Conservation (phyloP, 2,888 invertebrate species). For the Abrostola tripartita region DNA sequence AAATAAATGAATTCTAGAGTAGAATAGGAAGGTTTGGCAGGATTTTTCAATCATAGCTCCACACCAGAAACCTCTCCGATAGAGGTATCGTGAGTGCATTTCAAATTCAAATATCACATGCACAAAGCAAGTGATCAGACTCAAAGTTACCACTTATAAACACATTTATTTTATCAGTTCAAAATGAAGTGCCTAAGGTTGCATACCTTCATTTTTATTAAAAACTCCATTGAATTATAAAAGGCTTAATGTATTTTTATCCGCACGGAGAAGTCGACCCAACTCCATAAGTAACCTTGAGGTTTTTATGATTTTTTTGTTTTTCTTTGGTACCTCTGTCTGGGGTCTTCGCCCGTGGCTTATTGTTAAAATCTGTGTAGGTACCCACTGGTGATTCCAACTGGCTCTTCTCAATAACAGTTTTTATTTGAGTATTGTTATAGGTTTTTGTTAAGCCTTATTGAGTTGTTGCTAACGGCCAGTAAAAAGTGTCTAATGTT, state of each 20-base stretch:
- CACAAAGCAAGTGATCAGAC: not conserved
- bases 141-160: not conserved
- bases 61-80: too few relatives aligned
- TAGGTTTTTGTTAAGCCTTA: not conserved
- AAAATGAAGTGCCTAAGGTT: not conserved
- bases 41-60: too few relatives aligned
- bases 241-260: conserved; percentile 37
- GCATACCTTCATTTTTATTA: conserved; percentile 21
- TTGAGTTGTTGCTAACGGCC: conserved; percentile 2
- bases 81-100: too few relatives aligned
- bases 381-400: conserved; percentile 20
- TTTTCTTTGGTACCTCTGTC: conserved; percentile 24
- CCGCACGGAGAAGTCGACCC: conserved; percentile 16
- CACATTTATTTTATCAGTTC: not conserved
- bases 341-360: conserved; percentile 27
- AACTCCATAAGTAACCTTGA: conserved; percentile 34
- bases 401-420: not conserved
- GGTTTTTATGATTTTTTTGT: conserved; percentile 22
- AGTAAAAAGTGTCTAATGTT: not conserved
- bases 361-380: conserved; percentile 27
- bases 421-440: conserved; percentile 1
- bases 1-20: too few relatives aligned
- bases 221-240: conserved; percentile 28
- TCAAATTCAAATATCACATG: not conserved
- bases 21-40: too few relatives aligned